Conservation (phyloP, 1,140 invertebrate species). For the Panagrolaimus sp. region DNA sequence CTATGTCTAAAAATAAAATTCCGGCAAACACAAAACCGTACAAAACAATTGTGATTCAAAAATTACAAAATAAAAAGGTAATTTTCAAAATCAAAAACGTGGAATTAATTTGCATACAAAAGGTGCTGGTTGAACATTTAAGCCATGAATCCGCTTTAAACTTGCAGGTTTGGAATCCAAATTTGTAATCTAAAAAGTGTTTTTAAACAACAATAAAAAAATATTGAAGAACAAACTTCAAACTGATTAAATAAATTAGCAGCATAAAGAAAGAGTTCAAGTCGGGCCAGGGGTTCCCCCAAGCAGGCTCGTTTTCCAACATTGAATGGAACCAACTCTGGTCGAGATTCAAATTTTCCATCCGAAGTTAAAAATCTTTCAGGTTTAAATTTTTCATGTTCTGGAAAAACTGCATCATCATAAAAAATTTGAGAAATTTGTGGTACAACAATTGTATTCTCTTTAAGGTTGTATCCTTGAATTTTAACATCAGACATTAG, state of each 20-base stretch:
- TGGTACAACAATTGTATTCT: not conserved
- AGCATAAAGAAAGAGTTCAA: not conserved
- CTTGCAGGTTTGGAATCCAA: too few species aligned
- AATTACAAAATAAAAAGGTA: too few species aligned
- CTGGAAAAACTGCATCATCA: not conserved
- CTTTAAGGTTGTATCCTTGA: not conserved
- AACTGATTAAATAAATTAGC: slow-evolving; percentile 1
- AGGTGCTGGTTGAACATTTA: too few species aligned
- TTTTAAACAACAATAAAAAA: too few species aligned
- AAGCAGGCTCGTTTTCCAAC: not conserved
- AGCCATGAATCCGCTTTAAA: too few species aligned
- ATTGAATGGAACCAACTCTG: not conserved
- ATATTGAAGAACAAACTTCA: not conserved
- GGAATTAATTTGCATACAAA: too few species aligned
- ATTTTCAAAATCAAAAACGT: too few species aligned
- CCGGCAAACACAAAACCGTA: too few species aligned
- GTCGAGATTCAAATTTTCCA: not conserved
- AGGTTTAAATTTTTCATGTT: not conserved
- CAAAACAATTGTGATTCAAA: too few species aligned
- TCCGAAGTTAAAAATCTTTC: not conserved
- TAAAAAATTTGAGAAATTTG: slow-evolving; percentile 1
- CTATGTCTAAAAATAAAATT: too few species aligned
- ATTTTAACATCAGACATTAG: not conserved
- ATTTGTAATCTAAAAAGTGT: too few species aligned
- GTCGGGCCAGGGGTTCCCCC: not conserved